These are phyloP conservation scores for Epistrophe grossulariae DNA, from an alignment of 2,888 invertebrate genomes.

Conservation along the genomic window DNA sequence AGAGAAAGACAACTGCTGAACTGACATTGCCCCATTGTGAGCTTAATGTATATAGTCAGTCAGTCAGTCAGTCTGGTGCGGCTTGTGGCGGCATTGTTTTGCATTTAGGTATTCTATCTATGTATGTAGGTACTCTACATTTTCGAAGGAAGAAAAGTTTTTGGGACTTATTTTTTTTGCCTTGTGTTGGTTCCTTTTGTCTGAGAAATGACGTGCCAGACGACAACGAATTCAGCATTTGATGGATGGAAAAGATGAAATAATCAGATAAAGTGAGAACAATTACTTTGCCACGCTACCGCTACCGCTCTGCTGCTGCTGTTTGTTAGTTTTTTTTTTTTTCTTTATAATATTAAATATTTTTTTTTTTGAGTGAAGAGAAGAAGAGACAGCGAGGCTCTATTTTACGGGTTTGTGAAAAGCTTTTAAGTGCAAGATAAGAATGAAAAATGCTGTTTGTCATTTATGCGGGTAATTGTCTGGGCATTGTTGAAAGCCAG, in stretches of 20 bases:
- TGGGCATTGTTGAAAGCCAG: constrained; percentile 30
- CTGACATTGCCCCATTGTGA: constrained; percentile 58
- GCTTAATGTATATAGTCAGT: constrained; percentile 29
- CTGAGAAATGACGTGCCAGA: constrained; percentile 26
- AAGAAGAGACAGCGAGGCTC: background rate
- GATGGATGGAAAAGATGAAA: constrained; percentile 68
- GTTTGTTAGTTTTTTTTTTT: background rate
- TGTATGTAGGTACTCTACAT: background rate
- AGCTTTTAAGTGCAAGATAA: constrained; percentile 42
- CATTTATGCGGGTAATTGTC: constrained; percentile 49
- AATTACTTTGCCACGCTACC: constrained; percentile 53
- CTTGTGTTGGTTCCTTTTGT: constrained; percentile 22
- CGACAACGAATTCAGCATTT: constrained; percentile 51
- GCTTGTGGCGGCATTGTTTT: constrained; percentile 49
- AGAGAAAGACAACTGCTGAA: constrained; percentile 36
- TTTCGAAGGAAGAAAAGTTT: constrained; percentile 26
- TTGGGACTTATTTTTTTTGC: background rate
- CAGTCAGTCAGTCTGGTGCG: constrained; percentile 20
- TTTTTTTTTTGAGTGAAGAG: constrained; percentile 13
- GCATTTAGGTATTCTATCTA: constrained; percentile 15
- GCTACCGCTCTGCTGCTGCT: background rate
- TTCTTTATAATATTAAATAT: background rate
- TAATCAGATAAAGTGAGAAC: constrained; percentile 67
- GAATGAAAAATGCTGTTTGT: constrained; percentile 50
- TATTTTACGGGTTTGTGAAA: background rate